phyloP scores from a whole-genome alignment of 1,140 invertebrate species.

The Drosophila pectinifera region DNA sequence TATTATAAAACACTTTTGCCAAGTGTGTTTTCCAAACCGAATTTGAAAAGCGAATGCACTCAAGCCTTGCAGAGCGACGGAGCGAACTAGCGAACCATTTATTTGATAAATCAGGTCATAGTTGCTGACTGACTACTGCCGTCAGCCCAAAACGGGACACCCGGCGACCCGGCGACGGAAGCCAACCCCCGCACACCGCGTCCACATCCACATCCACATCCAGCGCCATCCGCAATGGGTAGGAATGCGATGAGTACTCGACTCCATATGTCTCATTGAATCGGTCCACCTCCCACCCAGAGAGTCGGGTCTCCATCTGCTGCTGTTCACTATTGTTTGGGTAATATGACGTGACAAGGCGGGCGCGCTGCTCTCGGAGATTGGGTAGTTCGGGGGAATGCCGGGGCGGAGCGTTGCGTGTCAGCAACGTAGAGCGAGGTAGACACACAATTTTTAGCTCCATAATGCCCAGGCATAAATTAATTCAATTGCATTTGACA shows the following conservation, averaged over 20 bases:
- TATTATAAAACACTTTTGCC: slow-evolving; percentile 7
- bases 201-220: slow-evolving; percentile 1
- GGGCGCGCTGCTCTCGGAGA: slow-evolving; percentile 45
- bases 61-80: slow-evolving; percentile 45
- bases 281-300: slow-evolving; percentile 5
- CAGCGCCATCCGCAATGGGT: slow-evolving; percentile 33
- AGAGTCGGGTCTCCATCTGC: slow-evolving; percentile 16
- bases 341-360: slow-evolving; percentile 76
- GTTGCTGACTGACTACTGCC: slow-evolving; percentile 66
- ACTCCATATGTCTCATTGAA: slow-evolving; percentile 43
- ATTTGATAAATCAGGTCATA: slow-evolving; percentile 82
- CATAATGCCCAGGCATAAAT: slow-evolving; percentile 48
- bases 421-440: slow-evolving; percentile 40
- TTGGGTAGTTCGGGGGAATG: slow-evolving; percentile 7
- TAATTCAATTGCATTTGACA: slow-evolving; percentile 70
- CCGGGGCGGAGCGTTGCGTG: slow-evolving; percentile 56
- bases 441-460: slow-evolving; percentile 28
- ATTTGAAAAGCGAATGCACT: slow-evolving; percentile 77
- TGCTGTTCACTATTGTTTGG: slow-evolving; percentile 64
- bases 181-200: neutral
- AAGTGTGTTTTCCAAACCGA: slow-evolving; percentile 48
- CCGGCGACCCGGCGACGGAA: neutral
- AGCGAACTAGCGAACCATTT: slow-evolving; percentile 60
- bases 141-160: slow-evolving; percentile 40
- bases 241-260: slow-evolving; percentile 50